These are phyloP conservation scores for Forficula auricularia DNA, from an alignment of 1,140 invertebrate genomes.

Conservation along the genomic window DNA sequence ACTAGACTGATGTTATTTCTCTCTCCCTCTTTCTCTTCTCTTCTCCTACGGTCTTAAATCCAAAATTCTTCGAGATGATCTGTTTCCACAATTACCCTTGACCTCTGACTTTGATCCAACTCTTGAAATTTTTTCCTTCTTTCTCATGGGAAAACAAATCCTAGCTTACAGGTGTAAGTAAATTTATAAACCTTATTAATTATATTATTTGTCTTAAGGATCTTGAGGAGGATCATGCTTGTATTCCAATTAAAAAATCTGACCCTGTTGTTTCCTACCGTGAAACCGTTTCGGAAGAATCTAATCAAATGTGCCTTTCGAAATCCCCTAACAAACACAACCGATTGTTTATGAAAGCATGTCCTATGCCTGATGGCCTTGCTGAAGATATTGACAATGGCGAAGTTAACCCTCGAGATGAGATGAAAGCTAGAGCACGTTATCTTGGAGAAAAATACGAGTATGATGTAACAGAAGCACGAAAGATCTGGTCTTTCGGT, in stretches of 20 bases:
- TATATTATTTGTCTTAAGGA: no score
- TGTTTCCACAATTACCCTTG: no score
- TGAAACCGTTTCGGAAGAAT: constrained; percentile 91
- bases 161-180: no score
- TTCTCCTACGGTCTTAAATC: no score
- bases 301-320: constrained; percentile 85
- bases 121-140: no score
- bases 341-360: constrained; percentile 92
- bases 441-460: constrained; percentile 90
- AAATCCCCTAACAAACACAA: constrained; percentile 99
- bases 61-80: no score
- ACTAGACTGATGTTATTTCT: no score
- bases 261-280: constrained; percentile 99
- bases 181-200: no score
- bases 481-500: constrained; percentile 99
- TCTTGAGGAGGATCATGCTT: constrained; percentile 98
- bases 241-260: constrained; percentile 96
- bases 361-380: constrained; percentile 89
- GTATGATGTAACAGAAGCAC: constrained; percentile 92
- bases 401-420: constrained; percentile 85
- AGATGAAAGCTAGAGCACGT: constrained; percentile 88
- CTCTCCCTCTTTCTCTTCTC: no score
- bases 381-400: constrained; percentile 95
- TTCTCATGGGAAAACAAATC: no score
- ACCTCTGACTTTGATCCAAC: no score